phyloP scores from a whole-genome alignment of 92 coral and sea anemone genomes.

The Parazoanthus atlanticus region DNA sequence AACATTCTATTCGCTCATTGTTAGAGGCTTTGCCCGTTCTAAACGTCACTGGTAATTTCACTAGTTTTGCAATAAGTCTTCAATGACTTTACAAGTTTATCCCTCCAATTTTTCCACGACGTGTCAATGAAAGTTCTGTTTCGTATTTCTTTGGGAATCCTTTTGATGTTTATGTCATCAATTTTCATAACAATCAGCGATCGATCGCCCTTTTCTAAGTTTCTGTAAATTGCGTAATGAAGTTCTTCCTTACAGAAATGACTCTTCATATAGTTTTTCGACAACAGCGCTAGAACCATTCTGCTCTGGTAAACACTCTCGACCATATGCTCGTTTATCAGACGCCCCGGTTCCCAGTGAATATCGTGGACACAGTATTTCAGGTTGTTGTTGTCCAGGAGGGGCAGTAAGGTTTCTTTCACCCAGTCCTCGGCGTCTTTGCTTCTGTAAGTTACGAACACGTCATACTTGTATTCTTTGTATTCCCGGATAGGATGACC shows the following conservation, averaged over 20 bases:
- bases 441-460: constrained; percentile 41
- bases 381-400: constrained; percentile 22
- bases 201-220: constrained; percentile 42
- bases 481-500: background rate
- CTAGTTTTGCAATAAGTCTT: background rate
- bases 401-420: constrained; percentile 32
- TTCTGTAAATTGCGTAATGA: constrained; percentile 33
- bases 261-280: constrained; percentile 41
- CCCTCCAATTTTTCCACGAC: constrained; percentile 34
- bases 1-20: no score
- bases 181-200: constrained; percentile 38
- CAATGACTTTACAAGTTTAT: constrained; percentile 18
- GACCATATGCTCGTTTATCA: constrained; percentile 29
- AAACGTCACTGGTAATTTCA: background rate
- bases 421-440: constrained; percentile 37
- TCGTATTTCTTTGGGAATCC: constrained; percentile 38
- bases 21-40: background rate
- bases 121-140: constrained; percentile 35
- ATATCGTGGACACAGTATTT: constrained; percentile 42
- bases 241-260: constrained; percentile 32
- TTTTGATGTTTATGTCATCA: constrained; percentile 20
- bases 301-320: constrained; percentile 44
- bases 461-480: constrained; percentile 33
- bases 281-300: constrained; percentile 29
- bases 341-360: constrained; percentile 44